Percentiles rank a stretch among this genome's conserved stretches.
Evolutionary conservation across 2,888 invertebrate genomes (phyloP).

Genomic region (Panopea generosa): DNA sequence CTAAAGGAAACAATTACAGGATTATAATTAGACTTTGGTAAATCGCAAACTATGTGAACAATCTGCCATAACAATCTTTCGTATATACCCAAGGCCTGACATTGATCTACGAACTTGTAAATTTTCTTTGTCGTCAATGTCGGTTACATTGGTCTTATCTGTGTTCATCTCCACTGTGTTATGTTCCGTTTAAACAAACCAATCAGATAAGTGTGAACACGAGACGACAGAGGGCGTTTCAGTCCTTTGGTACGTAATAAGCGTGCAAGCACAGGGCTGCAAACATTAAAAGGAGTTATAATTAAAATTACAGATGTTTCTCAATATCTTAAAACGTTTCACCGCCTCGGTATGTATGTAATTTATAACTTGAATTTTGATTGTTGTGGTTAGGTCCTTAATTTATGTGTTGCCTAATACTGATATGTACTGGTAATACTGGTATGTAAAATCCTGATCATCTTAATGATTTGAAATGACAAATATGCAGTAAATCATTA

Average conservation of each 20-base stretch:
- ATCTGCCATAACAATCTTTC: too few species aligned
- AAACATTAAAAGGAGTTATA: background rate
- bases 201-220: slow-evolving; percentile 23
- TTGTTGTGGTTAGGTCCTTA: too few species aligned
- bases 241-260: background rate
- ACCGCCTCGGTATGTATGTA: background rate
- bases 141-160: slow-evolving; percentile 31
- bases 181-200: slow-evolving; percentile 24
- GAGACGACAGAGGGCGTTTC: slow-evolving; percentile 11
- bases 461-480: too few species aligned
- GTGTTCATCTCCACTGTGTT: slow-evolving; percentile 19
- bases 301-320: slow-evolving; percentile 2
- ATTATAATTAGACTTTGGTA: too few species aligned
- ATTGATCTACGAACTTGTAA: background rate
- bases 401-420: too few species aligned
- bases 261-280: background rate
- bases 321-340: background rate
- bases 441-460: too few species aligned
- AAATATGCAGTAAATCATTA: too few species aligned
- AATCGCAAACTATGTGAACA: too few species aligned
- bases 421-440: too few species aligned
- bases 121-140: slow-evolving; percentile 34
- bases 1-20: too few species aligned
- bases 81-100: background rate
- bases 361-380: too few species aligned